Base-by-base conservation (phyloP, 2,113 vertebrate species). In the Typhlomys cinereus region DNA sequence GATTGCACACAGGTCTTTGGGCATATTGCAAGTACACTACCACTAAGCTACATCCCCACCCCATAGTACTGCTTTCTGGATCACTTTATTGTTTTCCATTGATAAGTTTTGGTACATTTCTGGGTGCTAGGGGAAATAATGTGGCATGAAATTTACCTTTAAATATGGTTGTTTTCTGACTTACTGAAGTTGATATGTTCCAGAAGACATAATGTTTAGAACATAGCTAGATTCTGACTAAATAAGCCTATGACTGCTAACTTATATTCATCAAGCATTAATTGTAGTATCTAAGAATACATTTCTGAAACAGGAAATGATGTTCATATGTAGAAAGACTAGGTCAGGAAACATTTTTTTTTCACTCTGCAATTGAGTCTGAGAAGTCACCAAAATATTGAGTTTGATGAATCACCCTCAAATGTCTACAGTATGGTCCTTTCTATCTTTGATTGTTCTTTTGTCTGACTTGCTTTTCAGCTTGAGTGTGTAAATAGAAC, bases 261-360 rank as follows among this genome's bases (percentile, higher is more conserved):
- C 57, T 76, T 52, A 64, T 46, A 66, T 4, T 59, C 48, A 84
- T 18, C 1, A 83, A 71, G 31, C 34, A 29, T 85, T 90, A 66
- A 62, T 54, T 66, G 20, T 70, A 44, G 54, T 1, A 34, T 36
- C 88, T 76, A 81, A 62, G 27, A 81, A 12, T 54, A 80, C 3
- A 29, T 71, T 20, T 50, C 21, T 93, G 64, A 92, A 85, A 67
- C 71, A 83, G 67, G 34, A 85, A 81, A 31, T 73, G n/a, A n/a
- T 39, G 2, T 34, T 12, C 36, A 20, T 71, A 31, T 78, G 27
- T 54, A 57, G 74, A 75, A 78, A 95, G 36, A 18, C 46, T 36
- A 17, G 18, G 29, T 15, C 17, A 80, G 41, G 41, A 73, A 36
- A 74, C 7, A 29, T 54, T 80, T 66, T 41, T 66, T 41, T 71